Evolutionary conservation across 2,797 vertebrate genomes (phyloP).

Genomic region (Paramormyrops hopkinsi): DNA sequence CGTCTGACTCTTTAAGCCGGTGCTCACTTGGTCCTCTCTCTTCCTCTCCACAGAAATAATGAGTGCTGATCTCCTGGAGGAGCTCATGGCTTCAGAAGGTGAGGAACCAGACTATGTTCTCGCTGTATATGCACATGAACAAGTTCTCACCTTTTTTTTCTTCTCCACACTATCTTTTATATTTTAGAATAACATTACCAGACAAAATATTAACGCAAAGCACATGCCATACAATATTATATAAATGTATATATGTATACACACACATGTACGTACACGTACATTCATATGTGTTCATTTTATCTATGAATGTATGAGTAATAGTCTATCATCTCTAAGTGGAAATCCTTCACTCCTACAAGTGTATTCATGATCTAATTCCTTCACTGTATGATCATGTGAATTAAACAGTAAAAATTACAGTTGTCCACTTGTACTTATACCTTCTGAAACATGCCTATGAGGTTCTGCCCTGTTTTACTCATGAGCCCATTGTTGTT

Average conservation of each 20-base stretch:
- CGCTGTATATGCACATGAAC: background rate
- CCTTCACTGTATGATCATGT: background rate
- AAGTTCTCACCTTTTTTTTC: background rate
- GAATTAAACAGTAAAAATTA: background rate
- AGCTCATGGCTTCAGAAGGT: conserved; percentile 98
- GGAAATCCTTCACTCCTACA: background rate
- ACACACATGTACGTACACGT: background rate
- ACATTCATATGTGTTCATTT: too few species aligned
- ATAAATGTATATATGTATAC: background rate
- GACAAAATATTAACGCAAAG: background rate
- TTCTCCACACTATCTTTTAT: background rate
- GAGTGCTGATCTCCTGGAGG: conserved; percentile 86
- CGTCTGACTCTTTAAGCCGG: background rate
- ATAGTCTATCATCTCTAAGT: background rate
- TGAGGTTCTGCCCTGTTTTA: background rate
- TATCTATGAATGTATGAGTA: background rate
- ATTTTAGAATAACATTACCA: background rate
- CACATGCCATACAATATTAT: background rate
- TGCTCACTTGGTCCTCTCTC: background rate
- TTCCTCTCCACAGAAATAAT: conserved; percentile 72
- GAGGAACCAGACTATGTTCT: conserved; percentile 33
- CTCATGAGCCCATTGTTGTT: background rate
- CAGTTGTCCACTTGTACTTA: background rate
- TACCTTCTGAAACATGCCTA: background rate
- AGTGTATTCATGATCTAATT: background rate